phyloP scores from a whole-genome alignment of 2,797 vertebrate species.

The Sebastes trivittatus region DNA sequence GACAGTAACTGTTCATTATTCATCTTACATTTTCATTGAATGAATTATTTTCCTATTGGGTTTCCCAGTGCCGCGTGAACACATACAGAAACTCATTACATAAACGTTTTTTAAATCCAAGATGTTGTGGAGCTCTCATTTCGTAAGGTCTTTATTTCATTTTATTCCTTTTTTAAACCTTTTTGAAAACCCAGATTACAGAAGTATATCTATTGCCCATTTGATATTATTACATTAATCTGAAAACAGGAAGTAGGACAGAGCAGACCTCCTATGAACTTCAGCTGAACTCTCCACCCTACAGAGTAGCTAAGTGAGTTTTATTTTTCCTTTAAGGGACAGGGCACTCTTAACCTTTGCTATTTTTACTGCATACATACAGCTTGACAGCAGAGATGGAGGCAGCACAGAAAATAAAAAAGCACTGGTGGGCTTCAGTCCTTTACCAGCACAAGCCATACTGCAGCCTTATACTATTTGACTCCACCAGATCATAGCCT shows the following conservation, averaged over 20 bases:
- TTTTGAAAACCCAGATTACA: not conserved
- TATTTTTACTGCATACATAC: conserved; percentile 8
- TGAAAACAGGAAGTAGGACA: conserved; percentile 32
- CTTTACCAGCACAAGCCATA: not conserved
- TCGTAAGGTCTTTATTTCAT: not conserved
- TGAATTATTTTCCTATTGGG: not conserved
- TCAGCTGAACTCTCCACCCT: conserved; percentile 15
- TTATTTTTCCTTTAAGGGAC: not conserved
- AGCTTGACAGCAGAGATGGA: not conserved
- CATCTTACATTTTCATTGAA: not conserved
- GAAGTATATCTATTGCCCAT: not conserved
- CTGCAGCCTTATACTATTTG: not conserved
- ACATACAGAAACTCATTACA: not conserved
- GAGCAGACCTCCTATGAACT: conserved; percentile 17
- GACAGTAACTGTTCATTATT: not conserved
- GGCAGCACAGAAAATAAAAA: not conserved
- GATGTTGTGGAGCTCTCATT: not conserved
- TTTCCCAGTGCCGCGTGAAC: not conserved
- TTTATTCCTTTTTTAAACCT: not conserved
- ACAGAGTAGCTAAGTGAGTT: not conserved
- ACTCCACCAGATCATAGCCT: not conserved
- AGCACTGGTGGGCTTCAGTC: not conserved
- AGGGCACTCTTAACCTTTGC: conserved; percentile 10
- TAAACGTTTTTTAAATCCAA: not conserved
- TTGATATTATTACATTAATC: conserved; percentile 15